A percentile compares a stretch with the other conserved stretches of the same genome.
phyloP scores from a whole-genome alignment of 2,797 vertebrate genomes.

The Echiichthys vipera region DNA sequence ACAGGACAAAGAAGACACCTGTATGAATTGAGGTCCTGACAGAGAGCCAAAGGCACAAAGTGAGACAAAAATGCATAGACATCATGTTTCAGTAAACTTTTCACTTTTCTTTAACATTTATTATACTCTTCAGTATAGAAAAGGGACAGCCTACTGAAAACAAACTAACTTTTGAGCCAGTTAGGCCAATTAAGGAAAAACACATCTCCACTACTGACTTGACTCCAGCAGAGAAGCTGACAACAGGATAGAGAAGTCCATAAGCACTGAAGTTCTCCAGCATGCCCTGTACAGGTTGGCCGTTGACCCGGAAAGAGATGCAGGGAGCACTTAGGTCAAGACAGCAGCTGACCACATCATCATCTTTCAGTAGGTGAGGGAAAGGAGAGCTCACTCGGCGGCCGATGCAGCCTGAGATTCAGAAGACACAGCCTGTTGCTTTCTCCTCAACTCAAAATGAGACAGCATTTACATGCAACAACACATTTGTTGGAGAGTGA shows the following conservation, averaged over 20 bases:
- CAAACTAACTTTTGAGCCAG: background rate
- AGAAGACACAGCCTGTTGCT: background rate
- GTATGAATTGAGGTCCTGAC: background rate
- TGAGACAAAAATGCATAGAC: background rate
- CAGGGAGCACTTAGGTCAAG: constrained; percentile 91
- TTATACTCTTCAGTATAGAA: background rate
- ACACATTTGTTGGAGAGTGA: background rate
- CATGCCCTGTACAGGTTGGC: constrained; percentile 97
- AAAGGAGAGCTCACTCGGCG: constrained; percentile 91
- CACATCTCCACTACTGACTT: constrained; percentile 84
- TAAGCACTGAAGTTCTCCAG: constrained; percentile 92
- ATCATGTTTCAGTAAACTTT: background rate
- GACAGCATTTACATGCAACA: background rate
- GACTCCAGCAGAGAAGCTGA: constrained; percentile 96
- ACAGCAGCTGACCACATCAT: constrained; percentile 96
- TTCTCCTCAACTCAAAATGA: constrained; percentile 1
- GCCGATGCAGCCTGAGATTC: constrained; percentile 88
- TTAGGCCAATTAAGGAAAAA: background rate
- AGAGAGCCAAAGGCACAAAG: background rate
- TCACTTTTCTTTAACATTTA: background rate
- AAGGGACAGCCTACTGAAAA: background rate
- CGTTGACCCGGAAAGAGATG: constrained; percentile 96
- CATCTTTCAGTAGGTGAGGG: constrained; percentile 89
- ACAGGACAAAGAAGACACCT: background rate
- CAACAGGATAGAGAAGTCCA: constrained; percentile 92